Base-by-base conservation (phyloP, 2,797 vertebrate species). In the Naso thynnoides region DNA sequence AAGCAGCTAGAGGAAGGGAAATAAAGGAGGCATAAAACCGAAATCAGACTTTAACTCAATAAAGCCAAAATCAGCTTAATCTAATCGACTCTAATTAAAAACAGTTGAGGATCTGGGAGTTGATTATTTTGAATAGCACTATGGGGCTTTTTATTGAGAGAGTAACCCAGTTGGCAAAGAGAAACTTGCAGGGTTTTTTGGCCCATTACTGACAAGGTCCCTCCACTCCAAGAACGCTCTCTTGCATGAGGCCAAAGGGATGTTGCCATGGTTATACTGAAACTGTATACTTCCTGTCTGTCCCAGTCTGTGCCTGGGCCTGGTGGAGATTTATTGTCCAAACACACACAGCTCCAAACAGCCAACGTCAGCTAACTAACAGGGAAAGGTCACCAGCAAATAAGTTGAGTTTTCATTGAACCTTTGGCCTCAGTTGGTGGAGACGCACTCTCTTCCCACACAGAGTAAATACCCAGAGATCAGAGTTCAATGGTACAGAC, bases 211-310 rank as follows among this genome's bases (percentile, higher is more conserved):
- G 62, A 79, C 72, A 41, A 59, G 59, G 56, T 55, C 67, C 58
- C 54, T 69, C 60, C 39, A 65, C 74, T 81, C 47, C 19, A 79
- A 83, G 47, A 76, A 54, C 57, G 61, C 58, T 67, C 59, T 73
- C 76, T 63, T 64, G 42, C 57, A 54, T 70, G 78, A 87, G 90
- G 87, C 89, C 82, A 78, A 88, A 88, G 63, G 83, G 71, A 84
- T 47, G 85, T 91, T 81, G 82, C 91, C 78, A 88, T 90, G 87
- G 93, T 83, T 89, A 93, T 91, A 38, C 73, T 93, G 93, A 94
- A 94, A 95, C 89, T 76, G 70, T 93, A 93, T 89, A 94, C 91
- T 94, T 95, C 92, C 93, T 94, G 91, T 91, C 84, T 91, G 84
- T 86, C 71, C 73, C 81, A 65, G 76, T 82, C 87, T 84, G 79